Evolutionary conservation across 2,888 invertebrate genomes (phyloP).

Genomic region (Carterocephalus palaemon): DNA sequence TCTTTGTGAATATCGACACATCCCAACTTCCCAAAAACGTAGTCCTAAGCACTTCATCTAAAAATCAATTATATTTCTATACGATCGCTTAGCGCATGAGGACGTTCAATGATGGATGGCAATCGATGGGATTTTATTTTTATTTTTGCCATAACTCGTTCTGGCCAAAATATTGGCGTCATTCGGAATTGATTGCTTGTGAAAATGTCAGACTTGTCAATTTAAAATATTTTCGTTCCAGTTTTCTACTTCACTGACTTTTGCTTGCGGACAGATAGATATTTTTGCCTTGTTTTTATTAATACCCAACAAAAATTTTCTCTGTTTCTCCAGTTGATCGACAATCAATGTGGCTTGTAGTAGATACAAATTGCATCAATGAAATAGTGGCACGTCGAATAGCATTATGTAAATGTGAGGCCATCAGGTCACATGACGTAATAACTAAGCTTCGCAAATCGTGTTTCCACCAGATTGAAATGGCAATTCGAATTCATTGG

Average conservation of each 20-base stretch:
- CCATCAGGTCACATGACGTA: constrained; percentile 13
- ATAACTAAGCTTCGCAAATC: constrained; percentile 17
- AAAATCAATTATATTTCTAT: constrained; percentile 58
- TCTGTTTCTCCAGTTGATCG: no score
- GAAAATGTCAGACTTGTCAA: constrained; percentile 41
- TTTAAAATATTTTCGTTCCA: constrained; percentile 30
- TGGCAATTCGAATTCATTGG: constrained; percentile 42
- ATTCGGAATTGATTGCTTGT: constrained; percentile 61
- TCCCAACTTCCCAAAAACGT: constrained; percentile 25
- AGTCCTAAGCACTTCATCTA: constrained; percentile 44
- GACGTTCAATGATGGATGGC: constrained; percentile 56
- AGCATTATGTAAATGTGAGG: constrained; percentile 13
- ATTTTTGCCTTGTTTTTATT: no score
- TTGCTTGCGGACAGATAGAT: no score
- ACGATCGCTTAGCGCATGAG: constrained; percentile 55
- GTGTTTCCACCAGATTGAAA: constrained; percentile 21
- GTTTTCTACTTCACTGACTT: constrained; percentile 12
- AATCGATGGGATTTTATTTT: constrained; percentile 54
- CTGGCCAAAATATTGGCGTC: constrained; percentile 48
- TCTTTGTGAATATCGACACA: constrained; percentile 5
- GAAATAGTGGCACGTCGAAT: not conserved
- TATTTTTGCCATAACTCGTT: constrained; percentile 48
- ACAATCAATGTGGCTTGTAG: no score
- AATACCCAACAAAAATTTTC: constrained; percentile 9
- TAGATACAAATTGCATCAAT: constrained; percentile 5